Evolutionary conservation across 2,888 invertebrate species (phyloP), one percentile per base, ranked within the genome.

Genomic region (Stenoptilia bipunctidactyla): DNA sequence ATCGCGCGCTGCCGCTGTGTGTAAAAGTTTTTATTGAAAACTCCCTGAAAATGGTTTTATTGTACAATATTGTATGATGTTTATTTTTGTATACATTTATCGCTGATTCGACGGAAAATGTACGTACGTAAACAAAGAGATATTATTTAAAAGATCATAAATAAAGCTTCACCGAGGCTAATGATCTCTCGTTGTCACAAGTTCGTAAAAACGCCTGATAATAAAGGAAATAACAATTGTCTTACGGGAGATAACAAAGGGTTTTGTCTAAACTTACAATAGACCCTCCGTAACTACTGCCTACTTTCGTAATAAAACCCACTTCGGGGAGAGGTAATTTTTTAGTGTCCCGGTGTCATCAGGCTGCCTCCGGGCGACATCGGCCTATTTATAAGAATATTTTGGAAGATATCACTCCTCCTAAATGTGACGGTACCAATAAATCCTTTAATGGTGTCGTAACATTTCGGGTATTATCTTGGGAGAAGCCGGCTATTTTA

Each of bases 381-480:
- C 43, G 46, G 50, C 56, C 55, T 61, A 63, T 59, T 20, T 56
- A 58, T 56, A 57, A 66, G 66, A 67, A 69, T 64, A 66, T 74
- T 67, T 65, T 61, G 53, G 53, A 62, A 63, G 71, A 72, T 69
- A 71, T 70, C 47, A 62, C 66, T 73, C 61, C 61, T 65, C 66
- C 62, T 62, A 65, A 73, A 75, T 73, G 69, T 77, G 77, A 76
- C 72, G 72, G 64, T 66, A 65, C 68, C 76, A 79, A 80, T 80
- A 82, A 82, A 80, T 80, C 77, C 66, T 63, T 72, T 79, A 80
- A 80, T 75, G 75, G 73, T 75, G 74, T 77, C 79, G 77, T 80
- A 83, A 80, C 80, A 80, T 79, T 82, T 79, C 69, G 66, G 68
- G 76, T 73, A 80, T 82, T 82, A 80, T 80, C 80, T 80, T 74